These are phyloP conservation scores for Salvelinus sp. DNA, from an alignment of 2,113 vertebrate genomes.

Conservation along the genomic window DNA sequence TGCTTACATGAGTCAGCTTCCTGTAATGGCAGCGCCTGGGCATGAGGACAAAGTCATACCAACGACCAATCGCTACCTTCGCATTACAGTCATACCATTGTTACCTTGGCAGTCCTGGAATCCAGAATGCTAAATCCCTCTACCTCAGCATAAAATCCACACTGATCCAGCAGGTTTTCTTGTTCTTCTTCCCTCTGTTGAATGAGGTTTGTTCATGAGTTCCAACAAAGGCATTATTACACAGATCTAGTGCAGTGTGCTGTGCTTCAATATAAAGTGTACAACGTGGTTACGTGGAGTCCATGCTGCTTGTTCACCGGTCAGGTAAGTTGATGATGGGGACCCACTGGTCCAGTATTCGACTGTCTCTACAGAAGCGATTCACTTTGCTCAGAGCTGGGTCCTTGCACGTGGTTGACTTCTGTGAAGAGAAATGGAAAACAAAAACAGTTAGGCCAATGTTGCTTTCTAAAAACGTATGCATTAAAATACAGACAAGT, in stretches of 20 bases:
- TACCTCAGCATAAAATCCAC: conserved; percentile 53
- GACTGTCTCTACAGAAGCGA: conserved; percentile 92
- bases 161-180: conserved; percentile 43
- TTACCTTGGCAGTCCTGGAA: conserved; percentile 56
- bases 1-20: conserved; percentile 66
- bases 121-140: conserved; percentile 69
- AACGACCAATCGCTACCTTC: too few relatives aligned
- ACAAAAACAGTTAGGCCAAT: conserved; percentile 14
- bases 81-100: too few relatives aligned
- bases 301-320: conserved; percentile 70
- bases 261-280: conserved; percentile 49
- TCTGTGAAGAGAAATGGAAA: conserved; percentile 68
- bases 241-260: conserved; percentile 74
- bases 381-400: conserved; percentile 89
- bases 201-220: conserved; percentile 40
- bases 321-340: conserved; percentile 92
- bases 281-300: conserved; percentile 19
- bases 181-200: conserved; percentile 24
- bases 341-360: conserved; percentile 95
- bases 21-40: conserved; percentile 44
- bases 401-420: conserved; percentile 85
- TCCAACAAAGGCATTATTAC: conserved; percentile 56
- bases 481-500: neutral
- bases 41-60: conserved; percentile 34
- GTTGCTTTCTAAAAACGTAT: neutral